Evolutionary conservation across 1,140 invertebrate genomes (phyloP).

Genomic region (Stegodyphus mimosarum): DNA sequence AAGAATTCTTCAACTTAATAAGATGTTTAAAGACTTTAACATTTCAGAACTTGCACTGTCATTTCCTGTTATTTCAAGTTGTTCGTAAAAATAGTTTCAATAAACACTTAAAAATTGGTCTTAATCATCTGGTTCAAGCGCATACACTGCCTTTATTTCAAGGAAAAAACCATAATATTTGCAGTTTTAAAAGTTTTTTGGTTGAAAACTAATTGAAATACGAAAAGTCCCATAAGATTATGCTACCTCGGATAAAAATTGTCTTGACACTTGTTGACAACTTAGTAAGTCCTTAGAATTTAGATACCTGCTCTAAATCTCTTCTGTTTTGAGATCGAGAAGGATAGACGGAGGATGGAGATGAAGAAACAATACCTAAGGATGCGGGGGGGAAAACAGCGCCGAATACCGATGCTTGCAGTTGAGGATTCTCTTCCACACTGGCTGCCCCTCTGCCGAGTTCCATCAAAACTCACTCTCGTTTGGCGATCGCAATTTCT

Average conservation of each 20-base stretch:
- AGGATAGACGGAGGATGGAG: slow-evolving; percentile 32
- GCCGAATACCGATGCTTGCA: slow-evolving; percentile 16
- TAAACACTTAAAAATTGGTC: no score
- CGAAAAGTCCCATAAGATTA: neutral
- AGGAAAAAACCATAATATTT: no score
- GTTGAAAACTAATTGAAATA: slow-evolving; percentile 3
- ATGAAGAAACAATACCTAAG: neutral
- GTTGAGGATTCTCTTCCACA: slow-evolving; percentile 21
- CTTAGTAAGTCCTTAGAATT: no score
- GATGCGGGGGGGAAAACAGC: slow-evolving; percentile 4
- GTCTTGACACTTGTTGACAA: slow-evolving; percentile 2
- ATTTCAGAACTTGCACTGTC: no score
- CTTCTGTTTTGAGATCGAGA: neutral
- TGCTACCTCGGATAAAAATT: neutral
- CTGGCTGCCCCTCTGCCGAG: slow-evolving; percentile 25
- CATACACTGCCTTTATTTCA: no score
- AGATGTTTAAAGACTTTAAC: no score
- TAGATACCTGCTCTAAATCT: slow-evolving; percentile 1
- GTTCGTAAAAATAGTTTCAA: no score
- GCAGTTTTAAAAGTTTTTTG: neutral
- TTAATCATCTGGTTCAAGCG: no score
- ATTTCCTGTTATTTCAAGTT: no score
- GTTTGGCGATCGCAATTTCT: slow-evolving; percentile 24
- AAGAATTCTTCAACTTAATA: no score
- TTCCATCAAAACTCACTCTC: slow-evolving; percentile 48